Evolutionary conservation across 2,113 vertebrate genomes (phyloP).

Genomic region (Eulemur macaco): DNA sequence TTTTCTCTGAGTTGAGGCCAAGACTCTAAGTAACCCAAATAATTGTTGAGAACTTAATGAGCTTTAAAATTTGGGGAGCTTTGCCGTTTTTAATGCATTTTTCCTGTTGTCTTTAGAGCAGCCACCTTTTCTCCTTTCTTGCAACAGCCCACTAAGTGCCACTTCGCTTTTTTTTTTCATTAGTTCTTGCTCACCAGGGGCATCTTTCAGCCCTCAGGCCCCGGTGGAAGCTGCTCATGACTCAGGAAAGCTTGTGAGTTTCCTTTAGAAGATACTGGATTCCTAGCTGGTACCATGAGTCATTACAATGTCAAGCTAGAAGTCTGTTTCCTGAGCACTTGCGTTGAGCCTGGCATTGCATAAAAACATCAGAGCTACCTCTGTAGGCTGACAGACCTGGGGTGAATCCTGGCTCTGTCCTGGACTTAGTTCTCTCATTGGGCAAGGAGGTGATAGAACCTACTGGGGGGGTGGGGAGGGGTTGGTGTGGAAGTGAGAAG

Average conservation of each 20-base stretch:
- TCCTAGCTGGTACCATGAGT: not conserved
- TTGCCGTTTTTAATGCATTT: not conserved
- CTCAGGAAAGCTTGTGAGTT: not conserved
- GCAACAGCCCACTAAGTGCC: not conserved
- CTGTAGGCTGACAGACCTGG: not conserved
- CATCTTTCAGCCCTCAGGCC: not conserved
- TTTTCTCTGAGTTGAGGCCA: not conserved
- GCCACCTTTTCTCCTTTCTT: not conserved
- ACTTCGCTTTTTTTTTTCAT: not conserved
- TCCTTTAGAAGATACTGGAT: not conserved
- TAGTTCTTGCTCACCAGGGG: not conserved
- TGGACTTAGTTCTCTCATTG: not conserved
- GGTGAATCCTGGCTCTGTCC: not conserved
- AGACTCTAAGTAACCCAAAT: not conserved
- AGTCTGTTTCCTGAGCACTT: not conserved
- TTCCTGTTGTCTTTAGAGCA: not conserved
- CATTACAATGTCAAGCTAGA: not conserved
- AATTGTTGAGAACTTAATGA: not conserved
- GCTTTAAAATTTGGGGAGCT: not conserved
- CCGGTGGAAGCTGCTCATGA: not conserved
- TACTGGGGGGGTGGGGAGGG: accelerated
- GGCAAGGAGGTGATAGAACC: not conserved
- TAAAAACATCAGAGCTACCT: not conserved
- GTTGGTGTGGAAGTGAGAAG: not conserved
- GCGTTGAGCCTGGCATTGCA: not conserved